Evolutionary conservation across 2,888 invertebrate species (phyloP).

Genomic region (Spialia ferax): DNA sequence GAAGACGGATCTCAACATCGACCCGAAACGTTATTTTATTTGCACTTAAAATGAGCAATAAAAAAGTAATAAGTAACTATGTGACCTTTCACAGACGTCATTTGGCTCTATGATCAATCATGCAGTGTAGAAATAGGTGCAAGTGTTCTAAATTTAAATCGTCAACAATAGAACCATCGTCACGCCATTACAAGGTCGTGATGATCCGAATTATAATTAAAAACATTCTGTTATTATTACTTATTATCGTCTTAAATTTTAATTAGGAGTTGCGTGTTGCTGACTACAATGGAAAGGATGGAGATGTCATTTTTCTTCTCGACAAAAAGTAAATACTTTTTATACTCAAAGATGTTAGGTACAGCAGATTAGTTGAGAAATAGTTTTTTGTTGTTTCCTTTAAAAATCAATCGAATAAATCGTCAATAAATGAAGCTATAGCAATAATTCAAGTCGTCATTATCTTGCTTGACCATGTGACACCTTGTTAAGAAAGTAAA

Average conservation of each 20-base stretch:
- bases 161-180: constrained; percentile 34
- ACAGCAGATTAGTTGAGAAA: background rate
- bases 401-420: no score
- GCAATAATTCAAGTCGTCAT: constrained; percentile 23
- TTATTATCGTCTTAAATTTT: constrained; percentile 31
- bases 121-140: constrained; percentile 33
- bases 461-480: constrained; percentile 21
- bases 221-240: constrained; percentile 25
- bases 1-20: constrained; percentile 13
- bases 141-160: constrained; percentile 37
- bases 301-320: constrained; percentile 17
- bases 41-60: background rate
- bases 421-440: constrained; percentile 21
- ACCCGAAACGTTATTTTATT: constrained; percentile 4
- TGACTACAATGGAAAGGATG: constrained; percentile 15
- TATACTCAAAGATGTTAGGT: background rate
- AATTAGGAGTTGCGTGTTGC: constrained; percentile 26
- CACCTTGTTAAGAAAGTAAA: constrained; percentile 21
- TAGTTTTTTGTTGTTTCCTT: background rate
- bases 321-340: no score
- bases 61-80: background rate
- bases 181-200: constrained; percentile 32
- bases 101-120: constrained; percentile 34
- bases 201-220: constrained; percentile 37
- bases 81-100: constrained; percentile 9